phyloP scores from a whole-genome alignment of 2,888 invertebrate species.

The Heteropelma amictum region DNA sequence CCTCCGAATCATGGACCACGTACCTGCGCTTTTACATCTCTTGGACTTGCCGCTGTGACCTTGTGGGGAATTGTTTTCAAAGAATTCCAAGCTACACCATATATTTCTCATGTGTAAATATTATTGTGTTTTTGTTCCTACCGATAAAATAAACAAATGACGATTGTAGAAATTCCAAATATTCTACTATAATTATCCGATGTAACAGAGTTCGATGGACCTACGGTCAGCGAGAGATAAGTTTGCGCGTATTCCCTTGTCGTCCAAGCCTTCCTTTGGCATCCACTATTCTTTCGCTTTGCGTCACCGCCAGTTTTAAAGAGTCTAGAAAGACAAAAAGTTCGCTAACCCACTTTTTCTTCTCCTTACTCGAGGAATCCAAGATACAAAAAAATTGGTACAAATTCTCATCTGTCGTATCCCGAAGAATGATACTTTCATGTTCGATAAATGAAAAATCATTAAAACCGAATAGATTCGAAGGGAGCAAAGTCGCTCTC shows the following conservation, averaged over 20 bases:
- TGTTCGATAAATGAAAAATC: no score
- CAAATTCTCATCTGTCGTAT: no score
- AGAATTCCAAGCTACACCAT: conserved; percentile 13
- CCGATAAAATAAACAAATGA: conserved; percentile 14
- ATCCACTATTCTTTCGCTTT: neutral
- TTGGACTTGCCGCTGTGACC: conserved; percentile 39
- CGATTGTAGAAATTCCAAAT: conserved; percentile 20
- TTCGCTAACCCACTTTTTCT: no score
- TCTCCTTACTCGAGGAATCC: no score
- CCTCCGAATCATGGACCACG: conserved; percentile 62
- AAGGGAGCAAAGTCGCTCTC: no score
- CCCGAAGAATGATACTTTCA: no score
- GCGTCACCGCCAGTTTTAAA: no score
- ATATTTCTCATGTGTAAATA: conserved; percentile 18
- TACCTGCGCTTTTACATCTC: conserved; percentile 62
- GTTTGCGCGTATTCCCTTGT: neutral
- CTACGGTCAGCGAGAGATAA: neutral
- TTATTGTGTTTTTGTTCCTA: conserved; percentile 4
- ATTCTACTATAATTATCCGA: conserved; percentile 29
- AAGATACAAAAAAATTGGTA: no score
- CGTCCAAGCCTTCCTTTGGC: neutral
- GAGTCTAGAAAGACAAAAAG: no score
- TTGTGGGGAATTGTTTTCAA: neutral
- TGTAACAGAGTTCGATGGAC: conserved; percentile 8
- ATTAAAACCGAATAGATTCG: no score